Evolutionary conservation across 2,113 vertebrate species (phyloP), one percentile per base, ranked within the genome.

Genomic region (Orientallactaga bullata): DNA sequence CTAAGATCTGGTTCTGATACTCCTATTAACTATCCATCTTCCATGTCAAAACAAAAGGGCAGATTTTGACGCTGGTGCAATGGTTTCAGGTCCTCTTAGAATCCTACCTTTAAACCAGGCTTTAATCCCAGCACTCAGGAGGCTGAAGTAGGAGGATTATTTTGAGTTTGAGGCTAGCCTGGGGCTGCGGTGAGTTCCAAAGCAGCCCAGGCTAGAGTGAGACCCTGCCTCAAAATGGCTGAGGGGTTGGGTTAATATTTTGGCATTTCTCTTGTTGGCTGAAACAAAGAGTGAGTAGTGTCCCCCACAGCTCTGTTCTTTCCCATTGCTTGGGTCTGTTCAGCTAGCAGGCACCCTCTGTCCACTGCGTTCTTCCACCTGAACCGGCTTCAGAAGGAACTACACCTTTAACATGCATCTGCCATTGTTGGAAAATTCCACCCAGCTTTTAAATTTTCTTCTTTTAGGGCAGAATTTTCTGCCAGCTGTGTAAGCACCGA

Each of bases 401-500:
- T 88, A 94, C 96, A 97, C 97, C 97, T 97, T 98, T 96, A 96
- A 97, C 95, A 97, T 93, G 82, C 91, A 78, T 90, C 80, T 71
- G 79, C 85, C 93, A 91, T 90, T 95, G 96, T 93, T 91, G 87
- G 95, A 96, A 97, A 96, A 97, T 84, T 58, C 97, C 65, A 87
- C 95, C 94, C 95, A 51, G 55, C 51, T 26, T 60, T 71, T 37
- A 10, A 55, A 55, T 28, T 8, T 35, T 21, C 18, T 90, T 37
- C 88, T 93, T 96, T 96, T 61, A 32, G 82, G 97, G 96, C 95
- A 95, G 98, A 98, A 95, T 95, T 96, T 97, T 97, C 97, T 97
- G 97, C 98, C 98, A 98, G 95, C 93, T 96, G 96, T 60, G 96
- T 96, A 97, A 98, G 98, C 98, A 98, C 98, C 98, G 88, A 97